Evolutionary conservation across 2,113 vertebrate species (phyloP).

Genomic region (Nestor notabilis): DNA sequence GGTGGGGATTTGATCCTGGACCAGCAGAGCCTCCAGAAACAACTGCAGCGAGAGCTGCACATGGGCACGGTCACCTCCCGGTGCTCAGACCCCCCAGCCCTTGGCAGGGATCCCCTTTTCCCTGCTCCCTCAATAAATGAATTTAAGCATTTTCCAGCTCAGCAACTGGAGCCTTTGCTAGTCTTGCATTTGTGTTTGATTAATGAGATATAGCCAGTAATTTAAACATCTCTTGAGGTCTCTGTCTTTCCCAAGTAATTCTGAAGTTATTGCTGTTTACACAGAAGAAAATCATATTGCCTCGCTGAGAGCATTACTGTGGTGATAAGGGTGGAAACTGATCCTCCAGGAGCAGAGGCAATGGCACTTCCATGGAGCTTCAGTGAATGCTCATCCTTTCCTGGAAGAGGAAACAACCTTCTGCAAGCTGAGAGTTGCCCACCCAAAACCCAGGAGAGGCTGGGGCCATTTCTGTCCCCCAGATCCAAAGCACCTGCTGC

Average conservation of each 20-base stretch:
- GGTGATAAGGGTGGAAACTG: neutral
- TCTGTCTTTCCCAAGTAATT: constrained; percentile 44
- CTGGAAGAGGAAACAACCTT: neutral
- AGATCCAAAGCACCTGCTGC: neutral
- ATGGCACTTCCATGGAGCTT: neutral
- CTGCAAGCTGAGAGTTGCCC: neutral
- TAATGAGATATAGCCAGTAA: constrained; percentile 56
- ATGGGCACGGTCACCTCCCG: neutral
- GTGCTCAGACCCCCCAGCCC: neutral
- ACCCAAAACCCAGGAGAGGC: neutral
- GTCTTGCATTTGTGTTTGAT: constrained; percentile 49
- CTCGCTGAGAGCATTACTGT: neutral
- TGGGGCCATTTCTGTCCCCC: neutral
- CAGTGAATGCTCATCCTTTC: neutral
- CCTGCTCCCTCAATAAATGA: constrained; percentile 15
- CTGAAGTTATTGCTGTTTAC: constrained; percentile 40
- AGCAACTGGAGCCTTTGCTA: constrained; percentile 42
- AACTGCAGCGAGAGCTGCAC: neutral
- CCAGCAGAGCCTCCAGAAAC: neutral
- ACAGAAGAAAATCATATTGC: neutral
- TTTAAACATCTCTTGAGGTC: constrained; percentile 61
- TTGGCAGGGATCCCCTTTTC: neutral
- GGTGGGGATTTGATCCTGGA: fast-evolving
- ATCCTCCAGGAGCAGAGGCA: constrained; percentile 3
- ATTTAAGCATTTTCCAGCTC: constrained; percentile 46